phyloP scores from a whole-genome alignment of 2,797 vertebrate species.

The Micrastur ruficollis region DNA sequence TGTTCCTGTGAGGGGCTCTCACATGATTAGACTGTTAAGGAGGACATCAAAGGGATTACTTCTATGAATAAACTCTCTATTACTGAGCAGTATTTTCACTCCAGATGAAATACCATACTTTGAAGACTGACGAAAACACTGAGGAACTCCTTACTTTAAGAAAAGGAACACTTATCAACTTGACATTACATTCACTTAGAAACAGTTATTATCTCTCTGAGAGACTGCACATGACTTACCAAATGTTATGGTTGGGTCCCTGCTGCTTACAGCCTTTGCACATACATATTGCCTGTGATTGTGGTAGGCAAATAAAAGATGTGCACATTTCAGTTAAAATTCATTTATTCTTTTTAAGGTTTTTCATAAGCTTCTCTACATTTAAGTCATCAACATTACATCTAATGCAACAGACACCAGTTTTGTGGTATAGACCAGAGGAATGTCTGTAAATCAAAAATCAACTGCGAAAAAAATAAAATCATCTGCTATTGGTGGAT shows the following conservation, averaged over 20 bases:
- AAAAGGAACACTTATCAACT: not conserved
- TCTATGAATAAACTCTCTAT: not conserved
- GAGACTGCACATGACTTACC: not conserved
- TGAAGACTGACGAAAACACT: not conserved
- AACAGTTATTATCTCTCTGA: not conserved
- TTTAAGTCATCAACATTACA: not conserved
- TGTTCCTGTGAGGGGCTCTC: not conserved
- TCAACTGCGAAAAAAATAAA: not conserved
- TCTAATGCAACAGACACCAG: not conserved
- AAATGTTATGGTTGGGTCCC: not conserved
- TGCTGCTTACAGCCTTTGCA: not conserved
- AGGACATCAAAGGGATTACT: not conserved
- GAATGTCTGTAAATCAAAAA: not conserved
- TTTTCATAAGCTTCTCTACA: not conserved
- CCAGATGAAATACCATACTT: not conserved
- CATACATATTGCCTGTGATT: not conserved
- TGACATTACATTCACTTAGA: not conserved
- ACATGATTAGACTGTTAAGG: not conserved
- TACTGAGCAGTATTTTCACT: not conserved
- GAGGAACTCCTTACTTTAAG: not conserved
- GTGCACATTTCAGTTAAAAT: not conserved
- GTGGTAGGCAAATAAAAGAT: not conserved
- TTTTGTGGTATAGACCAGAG: not conserved
- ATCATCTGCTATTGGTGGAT: not conserved
- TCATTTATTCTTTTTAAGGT: not conserved